A percentile compares a stretch with the other conserved stretches of the same genome.
Evolutionary conservation across 1,140 invertebrate genomes (phyloP).

Genomic region (Magallana gigas): DNA sequence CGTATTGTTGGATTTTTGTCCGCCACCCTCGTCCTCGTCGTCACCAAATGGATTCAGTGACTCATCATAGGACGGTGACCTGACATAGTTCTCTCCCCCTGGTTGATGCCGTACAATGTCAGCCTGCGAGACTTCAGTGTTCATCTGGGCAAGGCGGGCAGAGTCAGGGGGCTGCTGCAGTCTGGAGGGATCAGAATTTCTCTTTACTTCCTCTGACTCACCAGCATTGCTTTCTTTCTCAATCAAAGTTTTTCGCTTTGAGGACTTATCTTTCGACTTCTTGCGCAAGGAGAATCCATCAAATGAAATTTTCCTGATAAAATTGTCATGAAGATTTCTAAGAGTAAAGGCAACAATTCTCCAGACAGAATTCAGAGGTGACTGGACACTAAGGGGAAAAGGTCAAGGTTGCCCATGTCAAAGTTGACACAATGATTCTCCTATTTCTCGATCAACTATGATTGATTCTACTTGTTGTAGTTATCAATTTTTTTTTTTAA

Average conservation of each 20-base stretch:
- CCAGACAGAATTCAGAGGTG: conserved; percentile 20
- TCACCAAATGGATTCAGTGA: conserved; percentile 74
- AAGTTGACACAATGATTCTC: background rate
- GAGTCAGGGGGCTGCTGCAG: conserved; percentile 29
- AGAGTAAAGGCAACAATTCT: conserved; percentile 21
- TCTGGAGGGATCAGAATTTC: conserved; percentile 3
- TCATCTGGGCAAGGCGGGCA: conserved; percentile 13
- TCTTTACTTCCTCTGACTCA: conserved; percentile 44
- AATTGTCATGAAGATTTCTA: conserved; percentile 27
- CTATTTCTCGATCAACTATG: too few relatives aligned
- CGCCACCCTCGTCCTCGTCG: conserved; percentile 64
- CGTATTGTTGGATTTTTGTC: background rate
- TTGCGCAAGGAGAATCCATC: conserved; percentile 28
- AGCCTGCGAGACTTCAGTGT: background rate
- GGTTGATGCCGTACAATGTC: background rate
- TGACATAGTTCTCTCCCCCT: conserved; percentile 27
- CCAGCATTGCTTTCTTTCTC: background rate
- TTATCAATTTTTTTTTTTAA: too few relatives aligned
- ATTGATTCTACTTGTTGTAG: too few relatives aligned
- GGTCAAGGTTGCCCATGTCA: conserved; percentile 31
- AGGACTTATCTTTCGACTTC: conserved; percentile 43
- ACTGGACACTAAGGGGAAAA: conserved; percentile 30
- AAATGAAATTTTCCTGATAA: conserved; percentile 41
- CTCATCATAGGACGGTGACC: conserved; percentile 65
- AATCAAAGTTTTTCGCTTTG: conserved; percentile 52